phyloP scores from a whole-genome alignment of 2,797 vertebrate genomes.

The Trachurus trachurus region DNA sequence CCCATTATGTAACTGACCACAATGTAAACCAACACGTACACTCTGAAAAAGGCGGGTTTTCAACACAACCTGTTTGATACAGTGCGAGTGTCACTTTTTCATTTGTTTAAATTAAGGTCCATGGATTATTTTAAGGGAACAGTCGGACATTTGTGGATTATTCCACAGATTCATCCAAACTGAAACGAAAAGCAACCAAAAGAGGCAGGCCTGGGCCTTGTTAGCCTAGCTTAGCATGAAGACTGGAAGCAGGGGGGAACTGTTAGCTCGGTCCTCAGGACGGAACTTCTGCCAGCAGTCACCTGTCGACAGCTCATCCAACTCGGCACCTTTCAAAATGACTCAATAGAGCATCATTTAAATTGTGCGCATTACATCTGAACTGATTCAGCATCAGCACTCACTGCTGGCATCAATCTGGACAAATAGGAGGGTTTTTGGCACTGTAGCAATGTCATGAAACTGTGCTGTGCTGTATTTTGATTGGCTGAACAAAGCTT shows the following conservation, averaged over 20 bases:
- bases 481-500: too few species aligned
- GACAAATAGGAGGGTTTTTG: too few species aligned
- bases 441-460: too few species aligned
- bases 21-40: not conserved
- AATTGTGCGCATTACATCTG: too few species aligned
- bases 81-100: not conserved
- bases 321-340: too few species aligned
- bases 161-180: not conserved
- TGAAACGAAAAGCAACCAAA: not conserved
- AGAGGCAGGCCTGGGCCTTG: not conserved
- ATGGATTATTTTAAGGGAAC: not conserved
- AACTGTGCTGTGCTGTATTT: too few species aligned
- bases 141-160: not conserved
- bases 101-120: not conserved
- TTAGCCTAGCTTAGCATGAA: not conserved
- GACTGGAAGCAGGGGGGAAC: not conserved
- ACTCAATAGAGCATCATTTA: too few species aligned
- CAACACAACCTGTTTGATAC: slow-evolving; percentile 2
- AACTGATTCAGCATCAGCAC: too few species aligned
- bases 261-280: not conserved
- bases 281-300: not conserved
- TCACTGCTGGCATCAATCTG: too few species aligned
- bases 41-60: slow-evolving; percentile 11
- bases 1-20: not conserved
- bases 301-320: too few species aligned